Conservation (phyloP, 2,797 vertebrate species). For the Acanthis flammea region DNA sequence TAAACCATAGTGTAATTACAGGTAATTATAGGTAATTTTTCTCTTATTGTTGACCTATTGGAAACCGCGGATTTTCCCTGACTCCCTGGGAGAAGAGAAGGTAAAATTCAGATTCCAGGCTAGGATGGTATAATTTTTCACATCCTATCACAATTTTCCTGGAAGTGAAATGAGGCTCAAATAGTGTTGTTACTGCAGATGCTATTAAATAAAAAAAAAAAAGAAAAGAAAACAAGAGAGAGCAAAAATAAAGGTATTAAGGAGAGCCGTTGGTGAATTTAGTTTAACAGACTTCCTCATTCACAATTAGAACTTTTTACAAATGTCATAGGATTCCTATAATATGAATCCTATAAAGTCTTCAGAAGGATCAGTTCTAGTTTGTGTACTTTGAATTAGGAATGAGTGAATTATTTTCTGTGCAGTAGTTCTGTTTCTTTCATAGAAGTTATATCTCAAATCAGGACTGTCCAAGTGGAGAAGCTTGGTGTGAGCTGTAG, state of each 20-base stretch:
- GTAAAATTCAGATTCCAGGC: not conserved
- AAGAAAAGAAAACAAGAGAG: no score
- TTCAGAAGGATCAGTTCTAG: not conserved
- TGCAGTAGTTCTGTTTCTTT: not conserved
- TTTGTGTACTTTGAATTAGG: not conserved
- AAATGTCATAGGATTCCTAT: not conserved
- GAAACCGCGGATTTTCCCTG: not conserved
- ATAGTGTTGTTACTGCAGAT: not conserved
- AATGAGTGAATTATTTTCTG: not conserved
- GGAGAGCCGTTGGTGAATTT: not conserved
- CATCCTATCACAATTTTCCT: not conserved
- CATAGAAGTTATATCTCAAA: not conserved
- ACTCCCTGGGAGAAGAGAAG: not conserved
- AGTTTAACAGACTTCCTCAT: not conserved
- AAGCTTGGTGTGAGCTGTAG: not conserved
- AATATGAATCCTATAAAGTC: not conserved
- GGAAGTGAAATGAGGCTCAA: not conserved
- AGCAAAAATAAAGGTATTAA: not conserved
- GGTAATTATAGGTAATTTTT: not conserved
- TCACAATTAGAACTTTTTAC: not conserved
- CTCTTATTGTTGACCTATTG: not conserved
- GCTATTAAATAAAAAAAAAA: not conserved
- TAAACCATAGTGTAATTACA: not conserved
- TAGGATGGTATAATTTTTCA: not conserved
- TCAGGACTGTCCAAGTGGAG: not conserved